Base-by-base conservation (phyloP, 2,888 invertebrate species). In the Maniola hyperantus region DNA sequence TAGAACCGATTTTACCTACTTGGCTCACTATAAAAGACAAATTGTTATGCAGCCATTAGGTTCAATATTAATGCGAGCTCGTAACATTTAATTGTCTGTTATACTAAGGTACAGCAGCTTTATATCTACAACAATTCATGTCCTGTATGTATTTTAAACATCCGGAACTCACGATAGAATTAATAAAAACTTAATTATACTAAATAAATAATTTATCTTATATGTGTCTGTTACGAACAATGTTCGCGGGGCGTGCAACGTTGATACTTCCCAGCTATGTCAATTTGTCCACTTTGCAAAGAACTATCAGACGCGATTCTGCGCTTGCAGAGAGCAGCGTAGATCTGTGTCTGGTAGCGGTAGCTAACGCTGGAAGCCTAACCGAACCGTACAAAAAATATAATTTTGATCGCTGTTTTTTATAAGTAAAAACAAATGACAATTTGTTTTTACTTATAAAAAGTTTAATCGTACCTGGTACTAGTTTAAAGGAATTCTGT, bases 121-220 rank as follows among this genome's bases (percentile, higher is more conserved):
- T 20, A 5, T 18, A 54, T 34, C 6, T 59, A 48, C 34, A n/a
- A 59, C 46, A 34, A 46, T 61, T 39, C 20, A 60, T 64, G 54
- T 69, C 66, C 58, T 68, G 65, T 65, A 69, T 70, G 50, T 67
- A 62, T 61, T 69, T 70, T 39, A 11, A 68, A 71, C 54, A 73
- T 71, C 73, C 75, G 75, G 75, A 74, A 75, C 75, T 75, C 75
- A 75, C 74, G 75, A 73, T 68, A 65, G 36, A 64, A 61, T 70
- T 66, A 64, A 64, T 68, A 66, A 66, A 66, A 64, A 36, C 64
- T 65, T 66, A 66, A 61, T n/a, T n/a, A 66, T 61, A 36, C 61
- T 60, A 50, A 59, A 26, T 53, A 44, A 18, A 48, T 61, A 10
- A 39, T 26, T 39, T 51, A 51, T 61, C 61, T 61, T 20, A 42